Base-by-base conservation (phyloP, 2,797 vertebrate species). In the Eospalax fontanierii region DNA sequence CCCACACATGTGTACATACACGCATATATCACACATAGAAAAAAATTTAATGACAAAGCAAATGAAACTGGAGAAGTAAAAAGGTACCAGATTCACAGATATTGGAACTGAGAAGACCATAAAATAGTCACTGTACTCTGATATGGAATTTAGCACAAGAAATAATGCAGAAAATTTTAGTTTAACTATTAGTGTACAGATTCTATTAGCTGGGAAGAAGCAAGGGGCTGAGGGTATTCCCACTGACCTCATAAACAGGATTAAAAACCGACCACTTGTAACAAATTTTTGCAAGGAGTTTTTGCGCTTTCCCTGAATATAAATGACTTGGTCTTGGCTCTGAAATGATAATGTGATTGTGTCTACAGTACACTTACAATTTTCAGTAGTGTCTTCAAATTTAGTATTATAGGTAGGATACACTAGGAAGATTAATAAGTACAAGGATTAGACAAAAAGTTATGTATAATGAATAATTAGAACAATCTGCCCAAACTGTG, bases 401-500 rank as follows among this genome's bases (percentile, higher is more conserved):
- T 66, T 43, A 40, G 40, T 33, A 4, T 0, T 89, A 57, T 6
- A 76, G 61, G 33, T 22, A 63, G 54, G 87, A 80, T 59, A 79
- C 73, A 24, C 16, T 6, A 75, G 46, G 61, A 61, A 88, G 43
- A 70, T n/a, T 9, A 5, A 70, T 30, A 65, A 70, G 38, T 46
- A 66, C 16, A 87, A 89, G 5, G 89, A 75, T 40, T 35, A 65
- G 81, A 85, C 33, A 65, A 80, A 38, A 33, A 28, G 15, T 61
- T 61, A 91, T 4, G n/a, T 38, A 6, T 68, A 82, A 93, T 66
- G 0, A 76, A 50, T 26, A 89, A 95, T 59, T 57, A 83, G 71
- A 79, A 95, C 79, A 90, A 19, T 40, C 5, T 92, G n/a, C 89
- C 50, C 54, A 80, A 94, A 93, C 54, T 90, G 33, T 71, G 30